Conservation (phyloP, 2,888 invertebrate genomes). For the Beris morrisii region DNA sequence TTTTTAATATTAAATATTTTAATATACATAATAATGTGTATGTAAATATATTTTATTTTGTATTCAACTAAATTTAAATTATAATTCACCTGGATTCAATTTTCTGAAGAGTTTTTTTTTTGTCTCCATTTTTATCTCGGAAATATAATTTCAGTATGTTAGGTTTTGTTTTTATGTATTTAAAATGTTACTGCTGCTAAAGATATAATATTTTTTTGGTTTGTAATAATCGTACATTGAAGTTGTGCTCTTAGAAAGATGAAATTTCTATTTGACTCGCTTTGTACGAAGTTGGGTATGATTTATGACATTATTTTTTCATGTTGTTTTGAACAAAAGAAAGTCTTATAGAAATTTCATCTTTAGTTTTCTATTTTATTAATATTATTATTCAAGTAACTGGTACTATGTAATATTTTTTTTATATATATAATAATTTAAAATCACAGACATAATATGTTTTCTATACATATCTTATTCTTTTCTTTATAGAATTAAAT, state of each 20-base stretch:
- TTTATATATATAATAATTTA: conserved; percentile 36
- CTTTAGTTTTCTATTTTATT: conserved; percentile 24
- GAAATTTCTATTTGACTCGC: conserved; percentile 32
- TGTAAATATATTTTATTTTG: conserved; percentile 34
- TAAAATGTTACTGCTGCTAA: neutral
- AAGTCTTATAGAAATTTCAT: conserved; percentile 35
- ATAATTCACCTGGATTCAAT: conserved; percentile 6
- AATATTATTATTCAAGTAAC: conserved; percentile 31
- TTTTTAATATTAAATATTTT: conserved; percentile 18
- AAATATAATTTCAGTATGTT: conserved; percentile 22
- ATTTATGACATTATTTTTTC: neutral
- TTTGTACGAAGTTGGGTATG: no score
- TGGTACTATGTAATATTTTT: neutral
- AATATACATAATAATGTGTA: conserved; percentile 33
- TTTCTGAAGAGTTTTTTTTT: conserved; percentile 25
- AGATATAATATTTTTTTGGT: conserved; percentile 16
- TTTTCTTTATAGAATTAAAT: conserved; percentile 24
- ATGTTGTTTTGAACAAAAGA: neutral
- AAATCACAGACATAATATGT: conserved; percentile 40
- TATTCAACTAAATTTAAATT: conserved; percentile 27
- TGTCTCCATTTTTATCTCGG: conserved; percentile 24
- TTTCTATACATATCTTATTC: conserved; percentile 36
- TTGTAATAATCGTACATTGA: conserved; percentile 36
- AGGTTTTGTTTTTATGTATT: conserved; percentile 2
- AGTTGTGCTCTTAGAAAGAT: conserved; percentile 37